Evolutionary conservation across 2,113 vertebrate species (phyloP).

Genomic region (Zapus hudsonius): DNA sequence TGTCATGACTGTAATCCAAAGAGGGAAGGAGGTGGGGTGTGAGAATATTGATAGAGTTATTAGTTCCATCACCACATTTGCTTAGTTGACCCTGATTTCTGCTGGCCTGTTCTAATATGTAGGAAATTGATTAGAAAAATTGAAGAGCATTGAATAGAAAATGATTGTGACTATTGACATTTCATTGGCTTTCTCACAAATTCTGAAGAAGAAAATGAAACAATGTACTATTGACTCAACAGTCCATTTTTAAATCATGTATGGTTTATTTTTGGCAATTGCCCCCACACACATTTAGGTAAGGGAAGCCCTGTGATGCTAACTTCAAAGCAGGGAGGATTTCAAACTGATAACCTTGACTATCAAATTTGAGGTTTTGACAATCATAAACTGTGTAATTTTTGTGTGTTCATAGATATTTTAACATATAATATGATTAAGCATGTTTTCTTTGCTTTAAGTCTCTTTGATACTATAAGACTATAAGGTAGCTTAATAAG

Average conservation of each 20-base stretch:
- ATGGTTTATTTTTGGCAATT: neutral
- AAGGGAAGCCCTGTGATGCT: neutral
- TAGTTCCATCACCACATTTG: neutral
- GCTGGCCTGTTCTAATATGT: neutral
- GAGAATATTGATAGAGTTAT: accelerated
- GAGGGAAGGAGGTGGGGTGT: neutral
- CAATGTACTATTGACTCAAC: neutral
- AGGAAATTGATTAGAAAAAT: neutral
- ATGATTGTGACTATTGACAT: neutral
- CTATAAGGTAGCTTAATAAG: neutral
- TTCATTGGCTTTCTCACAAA: neutral
- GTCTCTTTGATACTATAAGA: neutral
- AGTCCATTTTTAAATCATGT: neutral
- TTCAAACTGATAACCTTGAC: neutral
- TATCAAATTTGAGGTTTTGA: neutral
- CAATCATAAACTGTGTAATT: neutral
- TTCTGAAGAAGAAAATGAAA: neutral
- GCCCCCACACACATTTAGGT: neutral
- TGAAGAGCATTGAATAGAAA: neutral
- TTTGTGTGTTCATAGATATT: neutral
- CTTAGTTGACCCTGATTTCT: neutral
- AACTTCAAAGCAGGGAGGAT: neutral
- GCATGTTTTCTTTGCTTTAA: neutral
- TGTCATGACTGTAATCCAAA: neutral
- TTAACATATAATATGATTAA: neutral